Evolutionary conservation across 2,888 invertebrate species (phyloP), one percentile per base, ranked within the genome.

Genomic region (Ecdyonurus torrentis): DNA sequence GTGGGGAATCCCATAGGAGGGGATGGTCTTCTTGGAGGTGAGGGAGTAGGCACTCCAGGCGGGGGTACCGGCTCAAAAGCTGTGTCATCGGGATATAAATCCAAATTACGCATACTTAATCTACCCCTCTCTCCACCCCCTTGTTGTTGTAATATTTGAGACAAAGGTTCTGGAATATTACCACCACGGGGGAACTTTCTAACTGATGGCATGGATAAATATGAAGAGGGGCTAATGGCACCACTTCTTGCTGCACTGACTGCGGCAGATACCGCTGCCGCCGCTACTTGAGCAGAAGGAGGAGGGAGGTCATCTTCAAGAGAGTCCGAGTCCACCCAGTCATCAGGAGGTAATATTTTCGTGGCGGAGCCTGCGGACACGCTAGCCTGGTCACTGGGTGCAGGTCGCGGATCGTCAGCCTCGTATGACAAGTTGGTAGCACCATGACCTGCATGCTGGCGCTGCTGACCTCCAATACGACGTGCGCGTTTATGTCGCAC

Each of bases 121-220:
- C 89, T 89, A n/a, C 58, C 63, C n/a, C 53, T 63, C 10, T 37
- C 37, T 15, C 37, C 37, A 24, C 37, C 2, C 55, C 55, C 71
- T 90, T 89, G 24, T n/a, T n/a, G n/a, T n/a, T n/a, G n/a, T 37
- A 91, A 75, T 2, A 90, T 87, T 67, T 85, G 83, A 61, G 85
- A 86, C 15, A 91, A 73, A 0, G 90, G 89, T 71, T 90, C 89
- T 2, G 87, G 87, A 63, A 87, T 82, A 67, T 82, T 82, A 19
- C 70, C 70, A 2, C 84, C 82, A 73, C 86, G 86, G 1, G 91
- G 91, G 70, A 91, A 91, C n/a, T 87, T 84, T 70, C 85, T 87
- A 10, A 90, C 85, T 1, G 90, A 89, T 23, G 89, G 89, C 90
- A 91, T 91, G 0, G 90, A 90, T 2, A 91, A 79, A 70, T 87